Percentiles rank a stretch among this genome's conserved stretches.
These are phyloP conservation scores for Tetramorium simillimum DNA, from an alignment of 1,140 invertebrate species.

Conservation along the genomic window DNA sequence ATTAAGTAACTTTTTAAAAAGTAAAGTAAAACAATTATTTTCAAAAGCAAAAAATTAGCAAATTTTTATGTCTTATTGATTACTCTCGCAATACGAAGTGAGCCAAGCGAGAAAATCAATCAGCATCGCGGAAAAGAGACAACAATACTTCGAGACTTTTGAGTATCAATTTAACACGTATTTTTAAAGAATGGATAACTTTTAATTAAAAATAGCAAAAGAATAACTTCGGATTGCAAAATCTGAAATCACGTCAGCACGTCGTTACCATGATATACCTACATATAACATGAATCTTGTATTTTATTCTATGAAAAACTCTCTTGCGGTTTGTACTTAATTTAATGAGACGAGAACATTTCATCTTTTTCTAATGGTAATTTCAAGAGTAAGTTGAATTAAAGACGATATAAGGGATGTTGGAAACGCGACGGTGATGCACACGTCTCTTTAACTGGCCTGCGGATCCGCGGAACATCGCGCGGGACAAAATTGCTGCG, in stretches of 20 bases:
- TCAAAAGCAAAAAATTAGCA: too few species aligned
- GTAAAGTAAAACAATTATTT: too few species aligned
- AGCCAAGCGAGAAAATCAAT: too few species aligned
- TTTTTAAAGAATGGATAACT: neutral
- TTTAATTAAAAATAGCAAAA: neutral
- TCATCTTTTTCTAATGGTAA: neutral
- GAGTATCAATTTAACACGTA: too few species aligned
- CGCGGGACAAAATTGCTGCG: constrained; percentile 38
- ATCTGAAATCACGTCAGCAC: neutral
- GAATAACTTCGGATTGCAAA: neutral
- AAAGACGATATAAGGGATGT: neutral
- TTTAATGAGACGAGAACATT: constrained; percentile 16
- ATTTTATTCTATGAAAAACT: neutral
- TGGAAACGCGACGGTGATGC: neutral
- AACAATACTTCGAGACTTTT: too few species aligned
- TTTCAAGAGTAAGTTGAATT: neutral
- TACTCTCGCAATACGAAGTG: too few species aligned
- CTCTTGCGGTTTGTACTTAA: neutral
- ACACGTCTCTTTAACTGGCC: constrained; percentile 12
- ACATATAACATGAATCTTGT: neutral
- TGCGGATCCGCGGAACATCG: constrained; percentile 41
- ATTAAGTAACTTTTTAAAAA: too few species aligned
- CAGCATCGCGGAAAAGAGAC: too few species aligned
- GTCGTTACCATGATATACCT: neutral
- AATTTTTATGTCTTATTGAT: too few species aligned